Base-by-base conservation (phyloP, 2,888 invertebrate species). In the Synergus gifuensis region DNA sequence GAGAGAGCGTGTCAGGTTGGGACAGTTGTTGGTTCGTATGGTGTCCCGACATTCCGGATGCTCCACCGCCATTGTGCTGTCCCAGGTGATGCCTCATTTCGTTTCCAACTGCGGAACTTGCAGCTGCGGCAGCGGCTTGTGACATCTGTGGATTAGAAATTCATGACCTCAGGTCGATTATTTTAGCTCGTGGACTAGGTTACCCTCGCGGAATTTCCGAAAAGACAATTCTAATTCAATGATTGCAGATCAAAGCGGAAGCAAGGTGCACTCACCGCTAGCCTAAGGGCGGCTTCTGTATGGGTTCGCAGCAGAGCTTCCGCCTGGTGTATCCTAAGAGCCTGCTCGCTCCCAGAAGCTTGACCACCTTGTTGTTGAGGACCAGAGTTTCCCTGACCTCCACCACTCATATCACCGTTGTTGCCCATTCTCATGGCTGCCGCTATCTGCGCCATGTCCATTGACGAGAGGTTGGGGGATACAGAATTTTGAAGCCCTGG, bases 231-330 rank as follows among this genome's bases (percentile, higher is more conserved):
- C 54, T 73, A 54, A 58, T 49, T 73, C 49, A 54, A 36, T 58
- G 73, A 36, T 73, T 28, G 54, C 28, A 76, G 63, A 46, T 76
- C 76, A 62, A 76, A 60, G 63, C 63, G 63, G 76, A 63, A 76
- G 63, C 76, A 76, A 76, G 76, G 66, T 67, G 62, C 49, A 85
- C 87, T 86, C 84, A 97, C 97, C 54, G 97, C 97, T 80, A 97
- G 92, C 87, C 97, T 94, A 58, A 98, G 93, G 8, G 96, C 96
- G 0, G 97, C 97, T 91, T 97, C 97, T 0, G 97, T 97, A 89
- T 98, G 97, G 86, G 96, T 96, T 89, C 97, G 94, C 36, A 98
- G 93, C 77, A 97, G 93, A 0, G 96, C 96, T 91, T 97, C 97
- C 1, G 96, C 96, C 89, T 97, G 97, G 85, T 93, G 93, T 93